Base-by-base conservation (phyloP, 1,140 invertebrate genomes). In the Nephotettix cincticeps region DNA sequence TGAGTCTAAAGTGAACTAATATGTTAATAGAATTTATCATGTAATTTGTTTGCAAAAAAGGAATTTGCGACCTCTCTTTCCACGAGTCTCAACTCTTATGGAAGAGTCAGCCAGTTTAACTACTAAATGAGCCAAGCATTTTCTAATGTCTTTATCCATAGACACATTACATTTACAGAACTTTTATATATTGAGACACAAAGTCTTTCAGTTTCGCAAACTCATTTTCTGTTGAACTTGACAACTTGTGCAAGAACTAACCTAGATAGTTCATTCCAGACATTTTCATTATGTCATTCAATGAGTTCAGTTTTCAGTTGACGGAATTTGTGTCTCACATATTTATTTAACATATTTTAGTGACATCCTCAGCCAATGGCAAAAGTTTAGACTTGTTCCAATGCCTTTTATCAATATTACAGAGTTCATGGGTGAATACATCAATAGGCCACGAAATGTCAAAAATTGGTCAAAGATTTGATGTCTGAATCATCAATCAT, bases 51-150 rank as follows among this genome's bases (percentile, higher is more conserved):
- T 71, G 36, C 13, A 72, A n/a, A 19, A 72, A 28, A 28, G 71
- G 45, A 9, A 72, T 68, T 45, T 63, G 29, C 71, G 9, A 0
- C 71, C 71, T 71, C 29, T 71, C 27, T 72, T 72, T 36, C 71
- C 71, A 23, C 63, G 45, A 61, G 43, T 72, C 63, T 71, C 71
- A 43, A 72, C 29, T 61, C 68, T 32, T 28, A n/a, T 58, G 14
- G 29, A 27, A 25, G 69, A 29, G 17, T 72, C 9, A 14, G 70
- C 61, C 19, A 72, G 29, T n/a, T 23, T 29, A 27, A 4, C 63
- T 71, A 71, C 71, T 71, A 67, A n/a, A 30, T 72, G n/a, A 61
- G 36, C 9, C 1, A 72, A 27, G 25, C 32, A 58, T 30, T 71
- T 27, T 23, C n/a, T 56, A n/a, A 51, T 54, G 61, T 56, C 40